These are phyloP conservation scores for Sphenodon punctatus DNA, from an alignment of 2,797 vertebrate genomes.

Conservation along the genomic window DNA sequence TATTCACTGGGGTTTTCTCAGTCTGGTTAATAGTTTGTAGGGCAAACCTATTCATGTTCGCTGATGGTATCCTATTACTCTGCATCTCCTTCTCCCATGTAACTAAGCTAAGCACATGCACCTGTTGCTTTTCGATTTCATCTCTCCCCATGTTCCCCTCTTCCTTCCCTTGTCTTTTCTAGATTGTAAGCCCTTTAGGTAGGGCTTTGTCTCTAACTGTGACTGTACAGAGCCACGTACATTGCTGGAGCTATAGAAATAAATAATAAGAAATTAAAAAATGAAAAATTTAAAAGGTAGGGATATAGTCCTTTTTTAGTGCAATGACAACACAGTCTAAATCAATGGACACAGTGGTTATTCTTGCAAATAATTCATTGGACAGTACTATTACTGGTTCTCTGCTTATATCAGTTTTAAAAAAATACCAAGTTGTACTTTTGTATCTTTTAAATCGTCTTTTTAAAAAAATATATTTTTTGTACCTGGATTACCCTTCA, in stretches of 20 bases:
- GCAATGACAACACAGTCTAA: background rate
- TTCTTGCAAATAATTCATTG: background rate
- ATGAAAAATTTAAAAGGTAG: too few species aligned
- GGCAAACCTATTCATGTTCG: background rate
- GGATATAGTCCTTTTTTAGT: fast-evolving
- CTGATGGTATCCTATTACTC: too few species aligned
- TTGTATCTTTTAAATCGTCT: background rate
- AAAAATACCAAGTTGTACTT: background rate
- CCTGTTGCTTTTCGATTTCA: too few species aligned
- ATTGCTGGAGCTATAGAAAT: too few species aligned
- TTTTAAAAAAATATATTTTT: background rate
- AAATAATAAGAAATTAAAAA: too few species aligned
- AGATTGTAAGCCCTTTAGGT: too few species aligned
- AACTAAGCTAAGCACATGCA: too few species aligned
- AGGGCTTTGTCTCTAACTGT: too few species aligned
- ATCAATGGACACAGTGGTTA: background rate
- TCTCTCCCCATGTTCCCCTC: too few species aligned
- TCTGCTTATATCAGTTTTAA: background rate
- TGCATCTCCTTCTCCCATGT: too few species aligned
- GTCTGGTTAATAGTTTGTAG: background rate
- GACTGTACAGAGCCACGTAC: too few species aligned
- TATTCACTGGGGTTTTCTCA: background rate
- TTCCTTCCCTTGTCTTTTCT: too few species aligned
- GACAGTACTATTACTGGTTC: background rate
- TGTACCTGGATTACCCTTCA: background rate